phyloP scores from a whole-genome alignment of 2,888 invertebrate genomes.

The Catocala fraxini region DNA sequence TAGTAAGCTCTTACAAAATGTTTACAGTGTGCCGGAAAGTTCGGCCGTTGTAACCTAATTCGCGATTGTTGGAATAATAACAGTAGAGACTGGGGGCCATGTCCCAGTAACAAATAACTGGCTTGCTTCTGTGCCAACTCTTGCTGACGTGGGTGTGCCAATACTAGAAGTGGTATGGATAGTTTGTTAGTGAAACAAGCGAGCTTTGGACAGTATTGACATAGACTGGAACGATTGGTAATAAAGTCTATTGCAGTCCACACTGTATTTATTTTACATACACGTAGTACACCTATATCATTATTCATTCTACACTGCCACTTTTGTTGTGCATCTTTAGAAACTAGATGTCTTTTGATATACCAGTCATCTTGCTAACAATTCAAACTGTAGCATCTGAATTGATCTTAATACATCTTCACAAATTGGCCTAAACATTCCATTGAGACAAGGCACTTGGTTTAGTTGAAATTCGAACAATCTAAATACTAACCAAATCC shows the following conservation, averaged over 20 bases:
- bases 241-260: background rate
- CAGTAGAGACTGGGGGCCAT: constrained; percentile 19
- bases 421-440: too few species aligned
- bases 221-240: background rate
- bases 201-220: background rate
- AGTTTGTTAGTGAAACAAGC: background rate
- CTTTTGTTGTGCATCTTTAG: too few species aligned
- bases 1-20: constrained; percentile 26
- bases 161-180: constrained; percentile 14
- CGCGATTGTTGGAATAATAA: constrained; percentile 22
- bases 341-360: too few species aligned
- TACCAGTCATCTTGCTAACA: too few species aligned
- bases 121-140: constrained; percentile 13
- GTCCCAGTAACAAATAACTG: constrained; percentile 33
- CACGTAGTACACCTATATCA: background rate
- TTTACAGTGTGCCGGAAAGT: constrained; percentile 20
- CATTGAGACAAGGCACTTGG: too few species aligned
- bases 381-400: too few species aligned
- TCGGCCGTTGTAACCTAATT: constrained; percentile 20
- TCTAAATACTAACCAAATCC: too few species aligned
- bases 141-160: background rate
- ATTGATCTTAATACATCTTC: too few species aligned
- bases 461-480: too few species aligned
- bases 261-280: background rate
- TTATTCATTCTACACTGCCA: background rate